These are phyloP conservation scores for Malurus alboscapulatus DNA, from an alignment of 2,113 vertebrate genomes.

Conservation along the genomic window DNA sequence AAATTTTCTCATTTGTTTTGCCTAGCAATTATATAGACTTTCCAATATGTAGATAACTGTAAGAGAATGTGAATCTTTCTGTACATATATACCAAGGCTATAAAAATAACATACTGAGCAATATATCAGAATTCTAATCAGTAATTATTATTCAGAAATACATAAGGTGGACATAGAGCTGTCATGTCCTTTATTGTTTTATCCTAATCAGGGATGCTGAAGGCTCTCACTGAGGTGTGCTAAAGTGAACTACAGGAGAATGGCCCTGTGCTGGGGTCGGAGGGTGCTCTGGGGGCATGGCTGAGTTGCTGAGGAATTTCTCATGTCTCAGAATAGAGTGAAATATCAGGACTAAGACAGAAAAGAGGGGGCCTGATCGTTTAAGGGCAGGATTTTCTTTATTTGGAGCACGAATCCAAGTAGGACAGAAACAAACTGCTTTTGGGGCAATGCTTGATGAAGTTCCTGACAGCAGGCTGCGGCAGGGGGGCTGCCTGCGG, in stretches of 20 bases:
- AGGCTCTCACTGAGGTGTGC: neutral
- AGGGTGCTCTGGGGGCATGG: neutral
- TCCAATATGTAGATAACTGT: neutral
- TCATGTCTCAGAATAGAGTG: neutral
- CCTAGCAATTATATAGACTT: neutral
- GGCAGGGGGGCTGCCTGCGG: neutral
- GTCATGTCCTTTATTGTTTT: neutral
- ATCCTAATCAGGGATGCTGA: neutral
- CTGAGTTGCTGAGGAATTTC: neutral
- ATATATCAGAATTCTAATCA: neutral
- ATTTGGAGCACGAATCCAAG: neutral
- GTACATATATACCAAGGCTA: neutral
- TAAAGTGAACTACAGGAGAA: neutral
- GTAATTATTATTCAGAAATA: neutral
- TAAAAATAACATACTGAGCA: neutral
- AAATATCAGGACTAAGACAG: neutral
- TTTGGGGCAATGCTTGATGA: conserved; percentile 5
- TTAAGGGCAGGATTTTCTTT: neutral
- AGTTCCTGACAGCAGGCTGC: neutral
- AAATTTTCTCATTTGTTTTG: neutral
- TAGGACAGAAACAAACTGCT: conserved; percentile 11
- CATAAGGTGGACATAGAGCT: neutral
- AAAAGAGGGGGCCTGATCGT: neutral
- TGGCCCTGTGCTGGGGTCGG: accelerated
- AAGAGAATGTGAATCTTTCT: neutral